Base-by-base conservation (phyloP, 2,113 vertebrate genomes). In the Platycercus adscitus region DNA sequence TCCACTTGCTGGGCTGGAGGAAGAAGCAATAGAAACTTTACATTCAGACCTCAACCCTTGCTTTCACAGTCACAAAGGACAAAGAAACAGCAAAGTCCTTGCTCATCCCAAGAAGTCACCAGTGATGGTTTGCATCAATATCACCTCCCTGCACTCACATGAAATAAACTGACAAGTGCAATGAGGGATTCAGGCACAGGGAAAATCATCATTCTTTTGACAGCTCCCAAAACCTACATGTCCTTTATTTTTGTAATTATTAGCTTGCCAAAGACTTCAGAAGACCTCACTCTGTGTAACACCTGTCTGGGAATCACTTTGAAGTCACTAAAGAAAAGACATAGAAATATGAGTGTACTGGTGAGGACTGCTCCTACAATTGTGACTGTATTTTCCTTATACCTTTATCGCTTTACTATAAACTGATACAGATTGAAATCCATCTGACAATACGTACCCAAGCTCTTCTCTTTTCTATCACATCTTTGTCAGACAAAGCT, bases 251-350 rank as follows among this genome's bases (percentile, higher is more conserved):
- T 70, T 53, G 56, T n/a, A 60, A 47, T 61, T 86, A 6, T 60
- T 81, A 31, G 47, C 71, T 87, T 90, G 60, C 35, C 39, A 72
- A 72, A 85, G 46, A 56, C 33, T 72, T 31, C 8, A n/a, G 39
- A 81, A 87, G 39, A 13, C 17, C 58, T 71, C 15, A 1, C 21
- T 82, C 28, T 50, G 10, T 50, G 10, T n/a, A 41, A 56, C 55
- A 70, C 37, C 78, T 86, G 60, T 19, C 83, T 91, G 55, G 47
- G 80, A 92, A 81, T 65, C 49, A 87, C 88, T 91, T 63, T 68
- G 78, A 72, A 73, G 56, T 85, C 46, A 46, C 77, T 77, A 72
- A 89, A 94, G 66, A 78, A 73, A 89, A 94, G 64, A 86, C 63
- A 60, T 44, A 33, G 72, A 90, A 88, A 70, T 25, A 68, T 9